Percentiles rank a stretch among this genome's conserved stretches.
These are phyloP conservation scores for Tetanocera ferruginea DNA, from an alignment of 2,888 invertebrate genomes.

Conservation along the genomic window DNA sequence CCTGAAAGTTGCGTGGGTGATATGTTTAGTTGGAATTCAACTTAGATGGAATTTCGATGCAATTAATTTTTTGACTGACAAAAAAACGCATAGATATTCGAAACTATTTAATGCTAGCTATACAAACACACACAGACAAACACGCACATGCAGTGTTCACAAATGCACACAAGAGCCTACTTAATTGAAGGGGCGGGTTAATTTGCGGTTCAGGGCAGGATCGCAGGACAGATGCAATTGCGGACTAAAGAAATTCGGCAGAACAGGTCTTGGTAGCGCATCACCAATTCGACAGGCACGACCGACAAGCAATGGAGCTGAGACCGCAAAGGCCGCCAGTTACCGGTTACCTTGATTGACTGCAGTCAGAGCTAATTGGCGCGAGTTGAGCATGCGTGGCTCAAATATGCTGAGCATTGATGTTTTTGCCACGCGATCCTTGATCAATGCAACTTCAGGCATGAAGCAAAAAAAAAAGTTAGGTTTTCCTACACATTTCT, in stretches of 20 bases:
- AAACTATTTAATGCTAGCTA: neutral
- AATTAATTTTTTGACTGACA: slow-evolving; percentile 7
- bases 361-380: slow-evolving; percentile 52
- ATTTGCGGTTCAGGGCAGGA: slow-evolving; percentile 56
- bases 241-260: slow-evolving; percentile 13
- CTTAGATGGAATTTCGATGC: neutral
- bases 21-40: neutral
- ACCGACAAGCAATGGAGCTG: neutral
- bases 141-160: slow-evolving; percentile 41
- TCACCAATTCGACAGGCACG: slow-evolving; percentile 25
- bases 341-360: slow-evolving; percentile 40
- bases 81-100: neutral
- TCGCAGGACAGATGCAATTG: slow-evolving; percentile 62
- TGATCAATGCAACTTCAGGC: slow-evolving; percentile 49
- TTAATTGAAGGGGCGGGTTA: slow-evolving; percentile 64
- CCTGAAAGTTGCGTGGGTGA: slow-evolving; percentile 54
- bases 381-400: slow-evolving; percentile 54
- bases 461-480: neutral
- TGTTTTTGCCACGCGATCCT: slow-evolving; percentile 53
- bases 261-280: slow-evolving; percentile 21
- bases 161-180: slow-evolving; percentile 38
- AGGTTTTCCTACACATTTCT: neutral
- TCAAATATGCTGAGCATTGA: slow-evolving; percentile 32
- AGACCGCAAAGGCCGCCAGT: neutral
- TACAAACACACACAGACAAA: neutral